These are phyloP conservation scores for Anguilla marmorata DNA, from an alignment of 2,797 vertebrate genomes.

Conservation along the genomic window DNA sequence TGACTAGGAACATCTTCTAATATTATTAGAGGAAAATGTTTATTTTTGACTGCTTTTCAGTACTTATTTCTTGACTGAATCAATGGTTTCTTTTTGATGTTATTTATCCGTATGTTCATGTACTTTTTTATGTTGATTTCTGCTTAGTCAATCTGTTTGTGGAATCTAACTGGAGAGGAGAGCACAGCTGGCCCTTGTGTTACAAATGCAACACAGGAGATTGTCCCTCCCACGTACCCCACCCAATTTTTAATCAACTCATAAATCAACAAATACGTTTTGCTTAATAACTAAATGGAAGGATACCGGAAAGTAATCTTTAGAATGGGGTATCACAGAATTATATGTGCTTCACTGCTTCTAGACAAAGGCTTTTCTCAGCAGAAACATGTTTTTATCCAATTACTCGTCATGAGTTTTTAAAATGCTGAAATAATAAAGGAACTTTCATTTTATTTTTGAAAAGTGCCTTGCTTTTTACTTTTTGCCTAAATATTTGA, in stretches of 20 bases:
- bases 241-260: neutral
- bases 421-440: neutral
- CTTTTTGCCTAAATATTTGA: neutral
- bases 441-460: neutral
- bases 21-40: neutral
- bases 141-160: neutral
- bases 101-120: neutral
- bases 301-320: neutral
- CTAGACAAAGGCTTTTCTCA: neutral
- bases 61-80: neutral
- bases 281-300: no score
- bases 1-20: no score
- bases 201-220: neutral
- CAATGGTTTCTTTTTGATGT: neutral
- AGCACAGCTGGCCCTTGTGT: neutral
- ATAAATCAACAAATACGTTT: neutral
- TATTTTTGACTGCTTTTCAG: neutral
- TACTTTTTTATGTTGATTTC: neutral
- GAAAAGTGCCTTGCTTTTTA: neutral
- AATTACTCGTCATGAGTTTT: no score
- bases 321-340: neutral
- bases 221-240: neutral
- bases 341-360: neutral
- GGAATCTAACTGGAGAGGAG: neutral
- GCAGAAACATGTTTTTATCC: no score